Conservation (phyloP, 2,888 invertebrate genomes). For the Mythimna lalbum region DNA sequence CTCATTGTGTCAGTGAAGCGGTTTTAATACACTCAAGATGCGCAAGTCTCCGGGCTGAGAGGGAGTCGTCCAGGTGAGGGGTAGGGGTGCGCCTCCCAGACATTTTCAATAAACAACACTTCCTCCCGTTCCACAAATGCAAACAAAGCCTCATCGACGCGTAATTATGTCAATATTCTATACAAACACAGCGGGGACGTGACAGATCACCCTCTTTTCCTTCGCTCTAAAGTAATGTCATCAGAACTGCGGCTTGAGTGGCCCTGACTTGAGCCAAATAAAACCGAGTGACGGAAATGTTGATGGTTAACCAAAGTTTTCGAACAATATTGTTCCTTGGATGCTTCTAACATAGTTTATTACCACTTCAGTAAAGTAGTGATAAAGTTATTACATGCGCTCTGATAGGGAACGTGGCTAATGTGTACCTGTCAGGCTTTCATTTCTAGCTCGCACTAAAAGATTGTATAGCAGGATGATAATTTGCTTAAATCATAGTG, state of each 20-base stretch:
- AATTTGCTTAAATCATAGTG: neutral
- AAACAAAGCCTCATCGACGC: slow-evolving; percentile 63
- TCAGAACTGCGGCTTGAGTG: slow-evolving; percentile 36
- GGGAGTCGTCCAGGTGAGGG: slow-evolving; percentile 48
- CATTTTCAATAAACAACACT: slow-evolving; percentile 74
- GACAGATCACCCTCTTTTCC: slow-evolving; percentile 63
- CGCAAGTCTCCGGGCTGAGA: slow-evolving; percentile 47
- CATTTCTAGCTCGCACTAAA: neutral
- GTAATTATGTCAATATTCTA: slow-evolving; percentile 75
- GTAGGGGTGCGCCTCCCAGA: slow-evolving; percentile 51
- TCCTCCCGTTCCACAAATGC: slow-evolving; percentile 63
- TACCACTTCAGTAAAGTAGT: neutral
- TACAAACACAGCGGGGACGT: slow-evolving; percentile 55
- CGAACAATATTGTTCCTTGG: slow-evolving; percentile 11
- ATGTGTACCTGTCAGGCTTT: neutral
- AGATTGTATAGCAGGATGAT: neutral
- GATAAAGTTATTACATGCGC: slow-evolving; percentile 8
- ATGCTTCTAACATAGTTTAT: neutral
- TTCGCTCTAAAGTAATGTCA: slow-evolving; percentile 40
- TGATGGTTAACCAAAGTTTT: slow-evolving; percentile 24
- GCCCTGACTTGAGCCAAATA: slow-evolving; percentile 19
- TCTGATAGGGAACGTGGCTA: slow-evolving; percentile 15
- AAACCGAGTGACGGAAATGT: slow-evolving; percentile 26
- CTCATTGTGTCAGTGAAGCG: slow-evolving; percentile 55
- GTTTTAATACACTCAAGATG: slow-evolving; percentile 62